phyloP scores from a whole-genome alignment of 1,140 invertebrate species.

The Ooceraea biroi region DNA sequence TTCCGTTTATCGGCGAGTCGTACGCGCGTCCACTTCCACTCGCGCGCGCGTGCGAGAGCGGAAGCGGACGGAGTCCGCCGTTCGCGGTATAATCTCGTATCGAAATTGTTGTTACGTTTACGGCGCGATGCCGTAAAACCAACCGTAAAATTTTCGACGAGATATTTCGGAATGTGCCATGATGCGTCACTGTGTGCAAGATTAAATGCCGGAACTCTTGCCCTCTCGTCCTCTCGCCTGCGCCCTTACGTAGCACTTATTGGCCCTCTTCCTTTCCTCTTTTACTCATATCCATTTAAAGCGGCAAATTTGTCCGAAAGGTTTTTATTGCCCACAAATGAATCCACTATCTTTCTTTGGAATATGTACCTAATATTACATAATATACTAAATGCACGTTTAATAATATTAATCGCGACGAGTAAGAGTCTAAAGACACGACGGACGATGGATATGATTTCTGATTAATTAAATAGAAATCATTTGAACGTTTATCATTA shows the following conservation, averaged over 20 bases:
- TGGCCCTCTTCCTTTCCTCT: too few species aligned
- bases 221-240: not conserved
- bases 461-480: too few species aligned
- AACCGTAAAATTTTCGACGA: constrained; percentile 23
- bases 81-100: not conserved
- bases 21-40: not conserved
- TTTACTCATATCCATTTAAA: too few species aligned
- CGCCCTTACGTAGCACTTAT: not conserved
- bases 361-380: too few species aligned
- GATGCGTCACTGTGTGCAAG: not conserved
- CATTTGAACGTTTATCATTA: too few species aligned
- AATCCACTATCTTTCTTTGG: too few species aligned
- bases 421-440: too few species aligned
- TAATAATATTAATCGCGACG: too few species aligned
- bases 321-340: too few species aligned
- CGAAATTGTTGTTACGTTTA: not conserved
- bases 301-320: too few species aligned
- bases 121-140: not conserved
- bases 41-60: not conserved
- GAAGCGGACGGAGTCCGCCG: not conserved
- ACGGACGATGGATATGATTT: too few species aligned
- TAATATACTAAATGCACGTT: too few species aligned
- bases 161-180: not conserved
- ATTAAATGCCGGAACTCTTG: not conserved
- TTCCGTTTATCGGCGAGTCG: not conserved